Percentiles rank a stretch among this genome's conserved stretches.
phyloP scores from a whole-genome alignment of 2,888 invertebrate genomes.

The Sminthurides aquaticus region DNA sequence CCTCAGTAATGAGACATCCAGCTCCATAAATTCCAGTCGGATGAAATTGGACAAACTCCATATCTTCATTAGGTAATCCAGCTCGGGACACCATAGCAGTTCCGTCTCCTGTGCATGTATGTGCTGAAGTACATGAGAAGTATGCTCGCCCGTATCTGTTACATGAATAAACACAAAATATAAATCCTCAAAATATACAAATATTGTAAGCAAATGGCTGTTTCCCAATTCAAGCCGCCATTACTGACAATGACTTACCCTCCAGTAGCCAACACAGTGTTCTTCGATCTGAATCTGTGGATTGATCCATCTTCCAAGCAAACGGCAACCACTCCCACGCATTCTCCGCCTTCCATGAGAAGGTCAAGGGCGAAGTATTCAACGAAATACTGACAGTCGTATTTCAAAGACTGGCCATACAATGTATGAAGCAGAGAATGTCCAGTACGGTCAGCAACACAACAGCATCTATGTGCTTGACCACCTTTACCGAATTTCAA shows the following conservation, averaged over 20 bases:
- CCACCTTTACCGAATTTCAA: constrained; percentile 96
- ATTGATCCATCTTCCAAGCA: constrained; percentile 93
- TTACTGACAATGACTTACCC: constrained; percentile 48
- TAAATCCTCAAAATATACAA: neutral
- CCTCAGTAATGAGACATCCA: constrained; percentile 97
- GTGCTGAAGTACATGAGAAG: constrained; percentile 97
- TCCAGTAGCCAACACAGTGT: constrained; percentile 54
- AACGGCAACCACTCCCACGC: constrained; percentile 85
- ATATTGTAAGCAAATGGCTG: neutral
- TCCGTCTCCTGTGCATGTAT: constrained; percentile 80
- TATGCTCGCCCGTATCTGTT: constrained; percentile 59
- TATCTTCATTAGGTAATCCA: constrained; percentile 85
- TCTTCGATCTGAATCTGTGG: constrained; percentile 77
- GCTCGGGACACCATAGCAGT: constrained; percentile 92
- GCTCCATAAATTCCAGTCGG: constrained; percentile 98
- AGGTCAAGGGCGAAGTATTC: constrained; percentile 98
- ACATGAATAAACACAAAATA: too few species aligned
- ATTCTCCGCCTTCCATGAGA: constrained; percentile 86
- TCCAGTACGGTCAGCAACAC: constrained; percentile 97
- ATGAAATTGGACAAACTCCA: constrained; percentile 99
- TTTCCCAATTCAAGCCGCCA: too few species aligned
- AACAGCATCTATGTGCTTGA: constrained; percentile 82
- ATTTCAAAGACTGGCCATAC: constrained; percentile 92
- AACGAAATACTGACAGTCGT: constrained; percentile 96
- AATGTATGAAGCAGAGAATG: constrained; percentile 95